Evolutionary conservation across 2,113 vertebrate species (phyloP).

Genomic region (Acanthochromis polyacanthus): DNA sequence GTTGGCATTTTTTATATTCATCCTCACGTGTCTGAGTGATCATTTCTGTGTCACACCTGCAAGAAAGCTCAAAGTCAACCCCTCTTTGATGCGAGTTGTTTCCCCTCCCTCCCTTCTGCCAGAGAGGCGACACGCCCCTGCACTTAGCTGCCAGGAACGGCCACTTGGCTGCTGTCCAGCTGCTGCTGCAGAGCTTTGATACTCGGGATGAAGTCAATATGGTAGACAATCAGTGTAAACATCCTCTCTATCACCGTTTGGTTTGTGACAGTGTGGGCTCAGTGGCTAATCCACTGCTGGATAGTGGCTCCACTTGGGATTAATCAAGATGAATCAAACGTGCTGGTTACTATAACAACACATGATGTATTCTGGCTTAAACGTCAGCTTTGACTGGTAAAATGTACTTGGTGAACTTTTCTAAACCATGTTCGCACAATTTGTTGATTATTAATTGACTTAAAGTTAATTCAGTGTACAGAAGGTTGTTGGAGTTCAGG

Average conservation of each 20-base stretch:
- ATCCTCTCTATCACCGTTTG: constrained; percentile 41
- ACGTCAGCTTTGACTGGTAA: constrained; percentile 10
- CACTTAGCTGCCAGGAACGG: constrained; percentile 90
- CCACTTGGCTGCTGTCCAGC: constrained; percentile 80
- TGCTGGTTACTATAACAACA: background rate
- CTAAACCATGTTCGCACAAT: background rate
- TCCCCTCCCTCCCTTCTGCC: constrained; percentile 60
- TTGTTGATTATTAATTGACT: constrained; percentile 5
- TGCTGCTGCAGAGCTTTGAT: constrained; percentile 86
- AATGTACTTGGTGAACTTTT: constrained; percentile 3
- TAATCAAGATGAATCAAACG: constrained; percentile 44
- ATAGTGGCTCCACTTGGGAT: constrained; percentile 35
- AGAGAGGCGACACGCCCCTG: constrained; percentile 92
- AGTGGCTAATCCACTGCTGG: constrained; percentile 43
- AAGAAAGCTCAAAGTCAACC: constrained; percentile 63
- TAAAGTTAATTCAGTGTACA: background rate
- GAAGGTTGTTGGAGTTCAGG: background rate
- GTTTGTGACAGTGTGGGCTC: constrained; percentile 53
- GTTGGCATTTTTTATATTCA: constrained; percentile 1
- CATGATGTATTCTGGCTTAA: constrained; percentile 20
- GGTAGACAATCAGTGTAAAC: constrained; percentile 79
- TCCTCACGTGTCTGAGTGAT: background rate
- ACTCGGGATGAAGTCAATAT: constrained; percentile 87
- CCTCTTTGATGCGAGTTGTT: constrained; percentile 64
- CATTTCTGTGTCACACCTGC: constrained; percentile 46